Evolutionary conservation across 2,797 vertebrate genomes (phyloP).

Genomic region (Pempheris klunzingeri): DNA sequence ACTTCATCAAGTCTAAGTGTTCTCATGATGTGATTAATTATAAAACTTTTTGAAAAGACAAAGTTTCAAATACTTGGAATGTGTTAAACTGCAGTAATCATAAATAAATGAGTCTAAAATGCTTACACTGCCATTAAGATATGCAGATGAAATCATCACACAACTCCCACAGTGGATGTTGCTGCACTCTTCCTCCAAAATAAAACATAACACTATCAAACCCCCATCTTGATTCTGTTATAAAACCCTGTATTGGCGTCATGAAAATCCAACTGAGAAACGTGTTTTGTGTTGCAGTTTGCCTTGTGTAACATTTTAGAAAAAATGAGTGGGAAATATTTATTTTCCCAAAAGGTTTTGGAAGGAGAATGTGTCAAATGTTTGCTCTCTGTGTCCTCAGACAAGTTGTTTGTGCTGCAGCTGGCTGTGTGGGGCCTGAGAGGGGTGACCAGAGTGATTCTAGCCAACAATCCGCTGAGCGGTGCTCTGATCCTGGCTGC

Average conservation of each 20-base stretch:
- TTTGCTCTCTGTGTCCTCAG: constrained; percentile 64
- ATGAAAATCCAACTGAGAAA: not conserved
- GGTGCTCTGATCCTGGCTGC: constrained; percentile 81
- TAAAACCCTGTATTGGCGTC: not conserved
- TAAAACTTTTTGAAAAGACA: constrained; percentile 18
- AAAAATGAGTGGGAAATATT: not conserved
- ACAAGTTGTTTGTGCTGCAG: constrained; percentile 76
- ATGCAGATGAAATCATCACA: constrained; percentile 41
- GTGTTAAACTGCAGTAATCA: constrained; percentile 10
- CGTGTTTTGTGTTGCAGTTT: not conserved
- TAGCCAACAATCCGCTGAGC: constrained; percentile 85
- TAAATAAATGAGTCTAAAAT: constrained; percentile 34
- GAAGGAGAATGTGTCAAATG: not conserved
- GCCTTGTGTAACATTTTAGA: not conserved
- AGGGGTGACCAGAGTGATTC: constrained; percentile 81
- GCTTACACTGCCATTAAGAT: constrained; percentile 30
- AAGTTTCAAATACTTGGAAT: not conserved
- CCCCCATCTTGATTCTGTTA: not conserved
- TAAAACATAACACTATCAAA: constrained; percentile 40
- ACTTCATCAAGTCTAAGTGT: not conserved
- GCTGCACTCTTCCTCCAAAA: constrained; percentile 1
- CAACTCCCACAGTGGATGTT: constrained; percentile 19
- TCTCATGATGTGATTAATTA: constrained; percentile 13
- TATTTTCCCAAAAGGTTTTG: too few species aligned
- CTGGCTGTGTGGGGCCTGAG: constrained; percentile 81